Evolutionary conservation across 2,113 vertebrate species (phyloP), one percentile per base, ranked within the genome.

Genomic region (Nycticorax nycticorax): DNA sequence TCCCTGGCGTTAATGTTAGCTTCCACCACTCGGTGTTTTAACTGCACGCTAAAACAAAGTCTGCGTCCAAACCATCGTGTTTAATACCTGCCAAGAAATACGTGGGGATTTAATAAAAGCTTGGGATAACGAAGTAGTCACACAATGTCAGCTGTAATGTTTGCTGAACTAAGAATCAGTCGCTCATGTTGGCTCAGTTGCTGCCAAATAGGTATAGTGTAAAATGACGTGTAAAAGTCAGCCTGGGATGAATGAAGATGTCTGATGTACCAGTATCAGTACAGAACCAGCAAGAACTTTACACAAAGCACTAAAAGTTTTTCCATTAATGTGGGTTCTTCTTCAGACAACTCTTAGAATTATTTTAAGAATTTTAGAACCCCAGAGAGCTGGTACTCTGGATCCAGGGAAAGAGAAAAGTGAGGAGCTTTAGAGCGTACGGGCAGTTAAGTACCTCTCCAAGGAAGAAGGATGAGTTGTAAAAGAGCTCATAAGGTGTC

Each of bases 161-260:
- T 41, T 80, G 37, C 48, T 43, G 6, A 56, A 64, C 9, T 86
- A 32, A 60, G 85, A 56, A 39, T 41, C 20, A 4, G 13, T 28
- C 0, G 0, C 57, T 73, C 1, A 0, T 12, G 14, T 5, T 48
- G 16, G 28, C 41, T 79, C 10, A 45, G 7, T 27, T 71, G 63
- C 63, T 81, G 59, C 27, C 13, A 55, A 6, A 14, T 50, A 15
- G 1, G 2, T 39, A 3, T 39, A 22, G 7, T 43, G 35, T 73
- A 39, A 85, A 56, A 52, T 32, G 4, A 10, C 39, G 12, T 41
- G 39, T 41, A 41, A 18, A 71, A 53, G 14, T 37, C 26, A 33
- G 5, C 0, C 0, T 35, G 18, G 3, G 12, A 8, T 8, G 55
- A 33, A 18, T 26, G 33, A 63, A 52, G 43, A 18, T 13, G 18